Conservation (phyloP, 2,797 vertebrate species). For the Petrocephalus sullivani region DNA sequence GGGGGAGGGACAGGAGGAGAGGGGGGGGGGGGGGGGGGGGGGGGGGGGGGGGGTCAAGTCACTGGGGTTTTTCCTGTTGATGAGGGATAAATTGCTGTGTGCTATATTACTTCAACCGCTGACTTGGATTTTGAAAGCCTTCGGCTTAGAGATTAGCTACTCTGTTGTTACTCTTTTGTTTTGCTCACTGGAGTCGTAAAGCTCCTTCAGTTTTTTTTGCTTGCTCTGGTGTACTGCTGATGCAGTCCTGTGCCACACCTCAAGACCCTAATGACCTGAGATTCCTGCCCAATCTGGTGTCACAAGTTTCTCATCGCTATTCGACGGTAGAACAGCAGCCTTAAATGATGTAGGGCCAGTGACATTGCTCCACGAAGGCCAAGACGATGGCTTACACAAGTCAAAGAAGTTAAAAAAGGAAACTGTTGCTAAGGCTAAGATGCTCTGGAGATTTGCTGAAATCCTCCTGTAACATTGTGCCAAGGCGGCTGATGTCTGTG, state of each 20-base stretch:
- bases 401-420: background rate
- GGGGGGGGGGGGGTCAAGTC: background rate
- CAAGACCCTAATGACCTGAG: background rate
- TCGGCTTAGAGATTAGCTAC: background rate
- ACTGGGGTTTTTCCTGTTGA: background rate
- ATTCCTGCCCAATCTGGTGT: background rate
- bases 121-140: background rate
- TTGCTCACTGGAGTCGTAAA: background rate
- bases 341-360: background rate
- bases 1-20: no score
- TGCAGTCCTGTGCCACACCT: background rate
- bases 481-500: no score
- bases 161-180: background rate
- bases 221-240: background rate
- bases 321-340: background rate
- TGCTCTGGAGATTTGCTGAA: background rate
- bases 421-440: background rate
- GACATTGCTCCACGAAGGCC: background rate
- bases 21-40: no score
- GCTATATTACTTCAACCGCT: background rate
- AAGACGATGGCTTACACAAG: background rate
- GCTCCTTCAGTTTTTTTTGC: background rate
- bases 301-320: background rate
- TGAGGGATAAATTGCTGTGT: background rate
- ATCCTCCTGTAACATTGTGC: background rate